Conservation (phyloP, 1,140 invertebrate genomes). For the Papilio polyxenes region DNA sequence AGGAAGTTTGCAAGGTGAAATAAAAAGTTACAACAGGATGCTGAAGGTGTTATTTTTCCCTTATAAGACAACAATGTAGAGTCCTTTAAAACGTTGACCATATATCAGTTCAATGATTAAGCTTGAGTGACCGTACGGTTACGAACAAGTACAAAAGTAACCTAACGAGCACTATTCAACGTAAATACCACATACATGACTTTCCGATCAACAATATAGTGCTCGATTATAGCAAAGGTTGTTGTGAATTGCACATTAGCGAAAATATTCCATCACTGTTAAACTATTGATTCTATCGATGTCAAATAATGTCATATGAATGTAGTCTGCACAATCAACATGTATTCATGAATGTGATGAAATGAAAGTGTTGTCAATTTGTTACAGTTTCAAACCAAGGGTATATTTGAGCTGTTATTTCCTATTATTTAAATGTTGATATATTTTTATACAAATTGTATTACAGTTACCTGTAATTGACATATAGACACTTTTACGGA, state of each 20-base stretch:
- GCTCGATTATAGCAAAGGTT: constrained; percentile 53
- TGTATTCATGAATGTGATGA: constrained; percentile 24
- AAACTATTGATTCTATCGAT: constrained; percentile 39
- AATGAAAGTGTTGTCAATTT: constrained; percentile 32
- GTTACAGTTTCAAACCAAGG: constrained; percentile 26
- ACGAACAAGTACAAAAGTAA: constrained; percentile 61
- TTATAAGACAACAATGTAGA: constrained; percentile 44
- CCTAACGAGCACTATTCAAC: constrained; percentile 71
- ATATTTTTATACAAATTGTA: too few species aligned
- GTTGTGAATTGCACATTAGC: constrained; percentile 54
- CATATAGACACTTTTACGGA: too few species aligned
- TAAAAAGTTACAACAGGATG: constrained; percentile 34
- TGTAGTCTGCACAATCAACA: neutral
- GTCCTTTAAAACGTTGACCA: constrained; percentile 44
- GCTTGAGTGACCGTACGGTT: constrained; percentile 62
- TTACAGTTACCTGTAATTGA: too few species aligned
- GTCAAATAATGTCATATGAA: constrained; percentile 42
- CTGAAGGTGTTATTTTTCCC: constrained; percentile 40
- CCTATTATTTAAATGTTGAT: neutral
- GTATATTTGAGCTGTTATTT: neutral
- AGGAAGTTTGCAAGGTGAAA: constrained; percentile 31
- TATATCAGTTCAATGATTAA: constrained; percentile 64
- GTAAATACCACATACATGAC: constrained; percentile 45
- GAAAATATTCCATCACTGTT: constrained; percentile 48
- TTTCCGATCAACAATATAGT: constrained; percentile 55